Evolutionary conservation across 2,888 invertebrate genomes (phyloP), one percentile per base, ranked within the genome.

Genomic region (Phlogophora meticulosa): DNA sequence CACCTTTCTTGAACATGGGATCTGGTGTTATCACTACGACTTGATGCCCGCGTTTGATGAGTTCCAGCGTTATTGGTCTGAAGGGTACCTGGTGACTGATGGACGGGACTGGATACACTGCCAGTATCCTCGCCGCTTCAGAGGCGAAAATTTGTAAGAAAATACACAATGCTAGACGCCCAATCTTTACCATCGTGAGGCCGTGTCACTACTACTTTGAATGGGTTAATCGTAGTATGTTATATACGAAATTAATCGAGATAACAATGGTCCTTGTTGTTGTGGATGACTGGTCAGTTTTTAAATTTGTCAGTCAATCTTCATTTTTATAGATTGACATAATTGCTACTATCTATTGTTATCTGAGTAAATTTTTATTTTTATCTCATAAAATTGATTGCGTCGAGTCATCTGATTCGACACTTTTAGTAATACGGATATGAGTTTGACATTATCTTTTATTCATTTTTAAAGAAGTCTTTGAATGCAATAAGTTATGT

Each of bases 21-120:
- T 93, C 78, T 7, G 95, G 43, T 2, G 95, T 93, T 1, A 94
- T 74, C 0, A 93, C 84, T 0, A 90, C 86, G 0, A 96, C 69
- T 52, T 95, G 87, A 61, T 96, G 95, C 1, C 95, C 95, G 1
- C 90, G 84, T 55, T 78, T 87, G 0, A 87, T 84, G 10, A 96
- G 77, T 34, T 92, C 92, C n/a, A 88, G 82, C 0, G 88, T 87
- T 2, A 95, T 58, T 0, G 88, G 86, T 52, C 89, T 85, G 51
- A 88, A 93, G 1, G 89, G 87, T 0, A 91, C 73, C 78, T 94
- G 94, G 59, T 95, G 95, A 45, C 94, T 95, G 22, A 92, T 86
- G 0, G 93, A 91, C 0, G 94, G 88, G 0, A 86, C 1, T 4
- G 94, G 87, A 24, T 91, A 83, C 0, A 90, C 72, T 0, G 79